Base-by-base conservation (phyloP, 2,113 vertebrate genomes). In the Nothoprocta pentlandii region DNA sequence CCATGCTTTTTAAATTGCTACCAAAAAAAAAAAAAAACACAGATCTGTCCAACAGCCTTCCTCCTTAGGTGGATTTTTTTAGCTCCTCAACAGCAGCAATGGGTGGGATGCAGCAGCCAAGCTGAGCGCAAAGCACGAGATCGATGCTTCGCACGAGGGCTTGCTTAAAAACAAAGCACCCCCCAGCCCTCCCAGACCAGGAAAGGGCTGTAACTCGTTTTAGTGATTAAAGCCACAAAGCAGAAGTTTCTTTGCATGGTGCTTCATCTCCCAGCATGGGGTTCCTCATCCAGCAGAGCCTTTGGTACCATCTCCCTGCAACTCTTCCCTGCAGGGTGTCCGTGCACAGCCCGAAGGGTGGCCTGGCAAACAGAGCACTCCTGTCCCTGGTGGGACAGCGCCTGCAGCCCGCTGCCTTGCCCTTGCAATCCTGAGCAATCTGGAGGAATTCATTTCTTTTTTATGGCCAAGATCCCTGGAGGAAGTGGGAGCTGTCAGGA, bases 151-250 rank as follows among this genome's bases (percentile, higher is more conserved):
- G 5, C 56, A 39, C 11, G 39, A 89, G 19, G 41, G 16, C 67
- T 76, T 75, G 20, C 62, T 80, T 79, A 34, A 85, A 58, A 39
- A 21, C 58, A 62, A 87, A 88, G 41, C 36, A 64, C n/a, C 26
- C 11, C 11, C 12, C 68, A 84, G 67, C 39, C n/a, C 53, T 93
- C 30, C 53, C 6, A 7, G 74, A 73, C 73, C 64, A 86, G 71
- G 47, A 46, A 86, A 51, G 71, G 59, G 30, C 3, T 42, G 23
- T 42, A 28, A 16, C 84, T 44, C 5, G 21, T 42, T 76, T 82
- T 54, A 85, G 39, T 84, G 66, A 76, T 93, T 67, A 63, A 91
- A 91, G 36, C 46, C 54, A 73, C 59, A 87, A 80, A 76, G 49
- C 42, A 77, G 75, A 73, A 69, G 51, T 21, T 64, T 76, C 36